These are phyloP conservation scores for Sitodiplosis mosellana DNA, from an alignment of 1,140 invertebrate species.

Conservation along the genomic window DNA sequence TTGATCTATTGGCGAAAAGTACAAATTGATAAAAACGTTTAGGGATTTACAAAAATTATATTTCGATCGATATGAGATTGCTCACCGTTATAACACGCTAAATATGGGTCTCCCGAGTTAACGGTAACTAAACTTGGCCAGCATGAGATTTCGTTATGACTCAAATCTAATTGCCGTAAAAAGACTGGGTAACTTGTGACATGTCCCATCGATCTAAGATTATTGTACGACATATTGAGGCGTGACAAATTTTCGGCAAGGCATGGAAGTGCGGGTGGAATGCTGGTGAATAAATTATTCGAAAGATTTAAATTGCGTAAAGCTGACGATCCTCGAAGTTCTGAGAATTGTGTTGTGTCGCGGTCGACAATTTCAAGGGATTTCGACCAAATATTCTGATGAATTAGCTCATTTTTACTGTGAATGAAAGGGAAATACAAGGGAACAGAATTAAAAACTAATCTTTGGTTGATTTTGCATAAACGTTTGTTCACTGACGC, in stretches of 20 bases:
- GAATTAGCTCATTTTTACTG: constrained; percentile 28
- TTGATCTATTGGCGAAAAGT: too few relatives aligned
- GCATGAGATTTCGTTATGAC: constrained; percentile 75
- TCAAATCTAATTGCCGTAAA: constrained; percentile 80
- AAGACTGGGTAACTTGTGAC: constrained; percentile 76
- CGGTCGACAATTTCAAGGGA: constrained; percentile 51
- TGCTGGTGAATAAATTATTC: constrained; percentile 73
- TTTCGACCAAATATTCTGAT: constrained; percentile 54
- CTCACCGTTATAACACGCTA: constrained; percentile 35
- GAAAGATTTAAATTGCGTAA: constrained; percentile 66
- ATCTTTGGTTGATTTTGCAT: too few relatives aligned
- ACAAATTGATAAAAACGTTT: too few relatives aligned
- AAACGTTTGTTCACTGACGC: too few relatives aligned
- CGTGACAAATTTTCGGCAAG: constrained; percentile 67
- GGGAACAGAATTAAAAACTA: too few relatives aligned
- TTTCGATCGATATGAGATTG: too few relatives aligned
- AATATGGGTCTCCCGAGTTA: constrained; percentile 36
- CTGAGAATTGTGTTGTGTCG: constrained; percentile 28
- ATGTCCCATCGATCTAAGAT: constrained; percentile 57
- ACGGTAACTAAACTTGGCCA: constrained; percentile 70
- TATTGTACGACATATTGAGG: constrained; percentile 83
- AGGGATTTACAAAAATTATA: too few relatives aligned
- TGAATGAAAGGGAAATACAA: too few relatives aligned
- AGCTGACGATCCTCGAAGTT: constrained; percentile 32
- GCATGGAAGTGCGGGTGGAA: constrained; percentile 78